Evolutionary conservation across 2,888 invertebrate species (phyloP), one percentile per base, ranked within the genome.

Genomic region (Blastobasis lacticolella): DNA sequence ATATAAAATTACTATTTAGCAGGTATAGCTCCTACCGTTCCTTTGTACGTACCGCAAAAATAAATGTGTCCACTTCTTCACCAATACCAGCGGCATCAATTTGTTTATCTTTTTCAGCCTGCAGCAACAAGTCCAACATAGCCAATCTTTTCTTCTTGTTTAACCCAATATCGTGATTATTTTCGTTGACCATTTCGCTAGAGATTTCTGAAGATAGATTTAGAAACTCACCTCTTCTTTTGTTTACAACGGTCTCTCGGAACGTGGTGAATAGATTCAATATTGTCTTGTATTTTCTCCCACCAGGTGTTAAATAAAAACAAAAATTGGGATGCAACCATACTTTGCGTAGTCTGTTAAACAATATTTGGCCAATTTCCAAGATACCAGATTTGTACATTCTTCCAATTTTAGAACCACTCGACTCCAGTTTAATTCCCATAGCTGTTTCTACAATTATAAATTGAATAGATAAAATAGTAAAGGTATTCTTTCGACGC

Each of bases 21-120:
- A n/a, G n/a, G n/a, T n/a, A n/a, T n/a, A n/a, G n/a, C n/a, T n/a
- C n/a, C n/a, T n/a, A n/a, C n/a, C n/a, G n/a, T n/a, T n/a, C n/a
- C n/a, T n/a, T n/a, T n/a, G n/a, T n/a, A 58, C 57, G 56, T 63
- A 87, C 91, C 69, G 89, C 91, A 68, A 91, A 91, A 89, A 91
- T 90, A 53, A 91, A 91, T 0, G 91, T 91, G 55, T 91, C 91
- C 4, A 90, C 90, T 73, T 90, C 90, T 63, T 90, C 90, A 53
- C 85, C 77, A 47, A 90, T 89, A n/a, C 88, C 90, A 49, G 73
- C 64, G 51, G 85, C 81, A 57, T 85, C 79, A 38, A 89, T 88
- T 10, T 64, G 59, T 1, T 80, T 82, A 1, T 81, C 69, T 10
- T 67, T 61, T 56, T 89, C 84, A 0, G 86, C 86, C 5, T 72